phyloP scores from a whole-genome alignment of 2,797 vertebrate species.

The Spinus pinus region DNA sequence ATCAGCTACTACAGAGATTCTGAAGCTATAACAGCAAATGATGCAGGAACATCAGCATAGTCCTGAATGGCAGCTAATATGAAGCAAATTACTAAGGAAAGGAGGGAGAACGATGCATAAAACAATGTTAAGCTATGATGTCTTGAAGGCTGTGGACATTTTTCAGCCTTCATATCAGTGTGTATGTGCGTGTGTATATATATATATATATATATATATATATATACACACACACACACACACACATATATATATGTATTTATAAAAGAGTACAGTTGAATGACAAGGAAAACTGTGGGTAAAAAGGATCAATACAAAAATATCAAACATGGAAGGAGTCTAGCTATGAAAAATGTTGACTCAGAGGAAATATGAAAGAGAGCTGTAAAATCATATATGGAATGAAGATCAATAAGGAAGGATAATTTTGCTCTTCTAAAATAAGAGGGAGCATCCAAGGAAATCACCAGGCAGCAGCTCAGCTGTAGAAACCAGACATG shows the following conservation, averaged over 20 bases:
- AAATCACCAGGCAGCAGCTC: background rate
- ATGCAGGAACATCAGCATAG: background rate
- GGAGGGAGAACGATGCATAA: background rate
- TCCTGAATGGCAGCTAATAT: background rate
- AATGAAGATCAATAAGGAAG: background rate
- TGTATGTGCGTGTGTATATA: rapidly evolving
- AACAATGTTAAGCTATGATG: background rate
- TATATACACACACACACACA: background rate
- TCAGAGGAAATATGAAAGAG: background rate
- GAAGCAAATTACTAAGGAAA: background rate
- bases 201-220: background rate
- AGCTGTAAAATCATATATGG: background rate
- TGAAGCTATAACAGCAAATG: background rate
- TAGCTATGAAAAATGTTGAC: background rate
- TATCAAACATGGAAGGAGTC: background rate
- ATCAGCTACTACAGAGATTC: background rate
- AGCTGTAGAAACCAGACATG: background rate
- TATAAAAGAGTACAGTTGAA: background rate
- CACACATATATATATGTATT: background rate
- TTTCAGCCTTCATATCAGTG: background rate
- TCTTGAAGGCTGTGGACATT: background rate
- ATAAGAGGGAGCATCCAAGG: background rate
- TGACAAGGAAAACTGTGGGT: background rate
- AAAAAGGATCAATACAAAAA: background rate
- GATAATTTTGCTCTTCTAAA: background rate